Evolutionary conservation across 2,113 vertebrate species (phyloP).

Genomic region (Hipposideros armiger): DNA sequence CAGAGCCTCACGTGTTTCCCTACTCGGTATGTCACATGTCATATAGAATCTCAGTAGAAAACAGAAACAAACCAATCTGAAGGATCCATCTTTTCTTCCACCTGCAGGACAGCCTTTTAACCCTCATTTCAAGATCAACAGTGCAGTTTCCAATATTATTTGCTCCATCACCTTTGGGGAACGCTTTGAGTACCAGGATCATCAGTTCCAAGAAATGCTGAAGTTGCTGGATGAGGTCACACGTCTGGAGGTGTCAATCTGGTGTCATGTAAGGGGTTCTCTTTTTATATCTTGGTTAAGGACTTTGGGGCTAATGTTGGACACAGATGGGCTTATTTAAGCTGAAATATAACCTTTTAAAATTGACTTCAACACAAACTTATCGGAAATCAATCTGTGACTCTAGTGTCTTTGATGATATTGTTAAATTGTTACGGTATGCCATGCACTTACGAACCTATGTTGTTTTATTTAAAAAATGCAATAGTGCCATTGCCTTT

Average conservation of each 20-base stretch:
- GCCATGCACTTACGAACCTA: fast-evolving
- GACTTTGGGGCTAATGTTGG: neutral
- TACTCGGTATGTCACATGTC: neutral
- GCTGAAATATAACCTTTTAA: neutral
- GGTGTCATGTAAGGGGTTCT: slow-evolving; percentile 83
- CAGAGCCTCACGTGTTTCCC: neutral
- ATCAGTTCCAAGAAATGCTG: slow-evolving; percentile 89
- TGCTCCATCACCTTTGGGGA: slow-evolving; percentile 92
- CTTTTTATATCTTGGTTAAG: neutral
- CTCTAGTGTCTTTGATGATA: neutral
- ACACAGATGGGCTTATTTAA: neutral
- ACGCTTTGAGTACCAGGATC: slow-evolving; percentile 93
- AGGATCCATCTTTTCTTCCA: neutral
- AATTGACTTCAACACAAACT: neutral
- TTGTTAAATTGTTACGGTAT: neutral
- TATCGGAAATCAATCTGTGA: neutral
- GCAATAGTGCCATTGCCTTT: neutral
- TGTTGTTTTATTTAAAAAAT: neutral
- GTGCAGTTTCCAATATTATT: slow-evolving; percentile 92
- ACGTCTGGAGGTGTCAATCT: slow-evolving; percentile 77
- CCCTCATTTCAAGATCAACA: slow-evolving; percentile 88
- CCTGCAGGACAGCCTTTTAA: slow-evolving; percentile 89
- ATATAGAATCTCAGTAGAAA: neutral
- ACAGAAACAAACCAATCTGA: neutral
- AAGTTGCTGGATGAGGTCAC: slow-evolving; percentile 87